phyloP scores from a whole-genome alignment of 2,888 invertebrate species.

The Diploptera punctata region DNA sequence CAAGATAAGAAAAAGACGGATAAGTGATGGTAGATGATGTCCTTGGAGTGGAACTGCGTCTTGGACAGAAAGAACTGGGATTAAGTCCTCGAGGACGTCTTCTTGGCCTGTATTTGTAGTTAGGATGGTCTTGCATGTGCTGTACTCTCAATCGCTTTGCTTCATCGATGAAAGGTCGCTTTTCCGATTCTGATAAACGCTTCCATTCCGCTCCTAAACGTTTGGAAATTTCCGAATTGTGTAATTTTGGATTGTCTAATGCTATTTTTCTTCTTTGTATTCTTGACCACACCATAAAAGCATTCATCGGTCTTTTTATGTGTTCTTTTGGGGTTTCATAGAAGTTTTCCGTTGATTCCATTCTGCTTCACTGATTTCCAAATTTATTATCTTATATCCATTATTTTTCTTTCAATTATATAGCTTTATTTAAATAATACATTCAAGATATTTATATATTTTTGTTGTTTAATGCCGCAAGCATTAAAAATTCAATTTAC shows the following conservation, averaged over 20 bases:
- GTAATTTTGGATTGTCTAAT: conserved; percentile 64
- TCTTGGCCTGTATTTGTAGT: conserved; percentile 56
- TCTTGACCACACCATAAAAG: conserved; percentile 65
- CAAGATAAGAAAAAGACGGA: conserved; percentile 26
- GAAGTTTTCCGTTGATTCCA: too few species aligned
- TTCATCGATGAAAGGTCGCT: conserved; percentile 63
- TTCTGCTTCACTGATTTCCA: too few species aligned
- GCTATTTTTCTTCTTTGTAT: conserved; percentile 62
- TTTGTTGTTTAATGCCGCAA: too few species aligned
- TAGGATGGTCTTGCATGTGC: conserved; percentile 58
- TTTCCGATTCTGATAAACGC: conserved; percentile 58
- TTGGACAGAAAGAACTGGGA: neutral
- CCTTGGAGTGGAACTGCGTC: neutral
- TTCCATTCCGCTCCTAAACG: conserved; percentile 63
- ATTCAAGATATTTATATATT: too few species aligned
- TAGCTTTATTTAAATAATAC: too few species aligned
- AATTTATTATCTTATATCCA: too few species aligned
- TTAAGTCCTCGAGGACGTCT: conserved; percentile 45
- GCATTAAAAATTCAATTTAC: too few species aligned
- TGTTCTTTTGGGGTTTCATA: too few species aligned
- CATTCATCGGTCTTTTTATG: conserved; percentile 66
- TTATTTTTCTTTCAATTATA: too few species aligned
- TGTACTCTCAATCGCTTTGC: conserved; percentile 58
- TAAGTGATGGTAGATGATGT: neutral
- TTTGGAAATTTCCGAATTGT: conserved; percentile 63